phyloP scores from a whole-genome alignment of 2,113 vertebrate genomes.

The Drymodes brunneopygia region DNA sequence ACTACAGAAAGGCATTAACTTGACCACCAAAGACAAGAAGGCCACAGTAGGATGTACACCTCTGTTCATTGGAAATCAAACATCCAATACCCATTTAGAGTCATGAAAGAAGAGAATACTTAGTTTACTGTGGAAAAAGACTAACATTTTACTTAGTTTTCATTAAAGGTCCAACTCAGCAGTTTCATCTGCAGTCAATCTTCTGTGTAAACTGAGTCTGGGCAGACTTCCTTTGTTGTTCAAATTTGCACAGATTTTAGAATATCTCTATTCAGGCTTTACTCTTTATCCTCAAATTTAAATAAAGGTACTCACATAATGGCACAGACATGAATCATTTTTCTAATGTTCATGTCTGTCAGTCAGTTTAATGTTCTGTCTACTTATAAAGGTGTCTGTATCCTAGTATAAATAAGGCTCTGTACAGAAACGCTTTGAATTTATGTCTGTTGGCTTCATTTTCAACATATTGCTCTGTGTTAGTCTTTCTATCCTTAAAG shows the following conservation, averaged over 20 bases:
- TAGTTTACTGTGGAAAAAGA: not conserved
- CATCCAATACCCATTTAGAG: not conserved
- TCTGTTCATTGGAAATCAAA: not conserved
- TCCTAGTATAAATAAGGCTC: conserved; percentile 47
- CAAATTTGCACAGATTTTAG: not conserved
- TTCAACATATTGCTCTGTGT: conserved; percentile 10
- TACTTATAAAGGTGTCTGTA: conserved; percentile 46
- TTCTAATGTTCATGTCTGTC: conserved; percentile 18
- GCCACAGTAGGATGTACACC: not conserved
- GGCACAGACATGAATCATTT: not conserved
- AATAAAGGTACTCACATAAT: not conserved
- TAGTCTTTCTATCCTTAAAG: conserved; percentile 29
- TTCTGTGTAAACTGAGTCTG: not conserved
- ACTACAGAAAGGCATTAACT: not conserved
- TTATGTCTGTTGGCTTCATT: conserved; percentile 43
- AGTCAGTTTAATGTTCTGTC: conserved; percentile 48
- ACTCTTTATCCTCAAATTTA: conserved; percentile 16
- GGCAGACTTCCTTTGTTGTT: not conserved
- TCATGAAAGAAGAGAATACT: not conserved
- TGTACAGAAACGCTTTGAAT: conserved; percentile 43
- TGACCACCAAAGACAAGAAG: not conserved
- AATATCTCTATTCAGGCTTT: not conserved
- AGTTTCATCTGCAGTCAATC: not conserved
- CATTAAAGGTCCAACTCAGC: not conserved
- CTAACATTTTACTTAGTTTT: not conserved